Evolutionary conservation across 1,140 invertebrate species (phyloP).

Genomic region (Helicorthomorpha holstii): DNA sequence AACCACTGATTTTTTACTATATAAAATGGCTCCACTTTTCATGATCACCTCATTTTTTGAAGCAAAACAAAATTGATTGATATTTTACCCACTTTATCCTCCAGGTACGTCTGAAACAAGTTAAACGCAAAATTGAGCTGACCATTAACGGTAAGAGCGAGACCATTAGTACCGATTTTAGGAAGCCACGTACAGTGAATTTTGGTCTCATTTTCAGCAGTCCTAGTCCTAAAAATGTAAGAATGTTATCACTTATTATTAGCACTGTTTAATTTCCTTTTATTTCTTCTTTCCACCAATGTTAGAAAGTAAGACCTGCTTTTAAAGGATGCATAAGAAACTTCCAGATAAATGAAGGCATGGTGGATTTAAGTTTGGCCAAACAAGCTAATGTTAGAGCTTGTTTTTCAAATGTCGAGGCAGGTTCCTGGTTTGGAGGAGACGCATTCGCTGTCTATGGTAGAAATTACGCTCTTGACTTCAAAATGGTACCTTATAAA

Average conservation of each 20-base stretch:
- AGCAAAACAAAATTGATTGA: no score
- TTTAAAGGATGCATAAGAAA: conserved; percentile 67
- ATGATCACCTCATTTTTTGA: no score
- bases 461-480: conserved; percentile 21
- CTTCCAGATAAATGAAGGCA: conserved; percentile 50
- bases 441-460: conserved; percentile 65
- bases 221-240: no score
- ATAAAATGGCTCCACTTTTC: no score
- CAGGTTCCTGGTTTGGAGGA: conserved; percentile 67
- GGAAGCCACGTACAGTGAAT: no score
- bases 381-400: conserved; percentile 54
- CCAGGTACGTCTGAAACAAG: conserved; percentile 38
- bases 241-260: no score
- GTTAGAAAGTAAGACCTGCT: no score
- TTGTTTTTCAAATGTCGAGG: conserved; percentile 70
- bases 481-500: not conserved
- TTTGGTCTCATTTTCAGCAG: no score
- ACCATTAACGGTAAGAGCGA: conserved; percentile 46
- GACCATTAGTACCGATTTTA: no score
- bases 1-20: no score
- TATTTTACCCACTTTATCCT: conserved; percentile 9
- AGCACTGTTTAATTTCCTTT: no score
- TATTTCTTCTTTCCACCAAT: no score
- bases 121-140: conserved; percentile 42
- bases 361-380: conserved; percentile 50